phyloP scores from a whole-genome alignment of 2,888 invertebrate genomes.

The Ophion ellenae region DNA sequence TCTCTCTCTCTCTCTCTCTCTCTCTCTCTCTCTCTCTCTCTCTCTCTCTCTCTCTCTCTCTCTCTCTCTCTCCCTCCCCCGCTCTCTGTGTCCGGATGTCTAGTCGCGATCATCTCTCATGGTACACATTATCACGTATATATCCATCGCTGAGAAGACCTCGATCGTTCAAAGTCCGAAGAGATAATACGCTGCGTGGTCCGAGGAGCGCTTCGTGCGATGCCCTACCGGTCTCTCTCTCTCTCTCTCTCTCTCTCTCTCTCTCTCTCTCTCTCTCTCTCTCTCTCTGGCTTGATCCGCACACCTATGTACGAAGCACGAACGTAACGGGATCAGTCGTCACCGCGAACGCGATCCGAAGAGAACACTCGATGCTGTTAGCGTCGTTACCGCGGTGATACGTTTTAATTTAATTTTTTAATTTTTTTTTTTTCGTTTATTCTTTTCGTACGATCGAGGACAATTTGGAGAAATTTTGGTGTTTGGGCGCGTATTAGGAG shows the following conservation, averaged over 20 bases:
- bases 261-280: conserved; percentile 6
- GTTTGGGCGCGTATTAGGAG: not conserved
- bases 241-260: conserved; percentile 32
- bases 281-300: conserved; percentile 28
- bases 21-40: not conserved
- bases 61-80: not conserved
- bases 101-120: conserved; percentile 49
- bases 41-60: not conserved
- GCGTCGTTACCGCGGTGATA: conserved; percentile 33
- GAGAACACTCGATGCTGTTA: conserved; percentile 52
- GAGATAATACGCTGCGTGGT: conserved; percentile 68
- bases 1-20: no score
- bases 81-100: conserved; percentile 18
- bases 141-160: conserved; percentile 52
- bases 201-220: conserved; percentile 51
- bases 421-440: not conserved
- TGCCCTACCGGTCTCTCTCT: conserved; percentile 60
- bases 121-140: conserved; percentile 37
- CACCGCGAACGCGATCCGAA: conserved; percentile 62
- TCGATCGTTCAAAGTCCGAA: conserved; percentile 72
- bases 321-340: conserved; percentile 68
- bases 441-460: not conserved
- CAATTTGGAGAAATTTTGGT: not conserved
- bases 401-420: conserved; percentile 22
- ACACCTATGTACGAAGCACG: conserved; percentile 67